Evolutionary conservation across 2,797 vertebrate species (phyloP).

Genomic region (Glyptemys insculpta): DNA sequence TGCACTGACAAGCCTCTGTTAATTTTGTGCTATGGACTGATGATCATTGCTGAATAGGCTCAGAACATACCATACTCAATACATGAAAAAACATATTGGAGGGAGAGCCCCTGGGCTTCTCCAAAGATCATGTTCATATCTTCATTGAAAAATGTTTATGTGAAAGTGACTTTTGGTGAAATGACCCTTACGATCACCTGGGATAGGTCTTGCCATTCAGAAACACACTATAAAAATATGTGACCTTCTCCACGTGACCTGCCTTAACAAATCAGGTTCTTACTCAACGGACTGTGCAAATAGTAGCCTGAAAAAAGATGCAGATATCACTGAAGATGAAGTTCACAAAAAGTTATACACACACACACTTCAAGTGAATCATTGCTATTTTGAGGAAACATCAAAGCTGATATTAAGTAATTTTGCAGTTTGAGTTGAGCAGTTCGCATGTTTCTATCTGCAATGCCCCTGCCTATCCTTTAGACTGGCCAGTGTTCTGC

Average conservation of each 20-base stretch:
- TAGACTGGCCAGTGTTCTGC: not conserved
- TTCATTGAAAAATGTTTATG: not conserved
- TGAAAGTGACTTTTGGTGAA: not conserved
- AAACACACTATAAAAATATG: not conserved
- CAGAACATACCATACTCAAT: not conserved
- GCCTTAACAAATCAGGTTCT: not conserved
- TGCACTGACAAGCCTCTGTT: not conserved
- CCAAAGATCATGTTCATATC: not conserved
- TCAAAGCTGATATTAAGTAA: not conserved
- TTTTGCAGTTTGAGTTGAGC: not conserved
- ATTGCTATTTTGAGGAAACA: not conserved
- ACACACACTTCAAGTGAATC: not conserved
- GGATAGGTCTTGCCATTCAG: not conserved
- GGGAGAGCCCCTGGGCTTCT: not conserved
- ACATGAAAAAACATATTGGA: not conserved
- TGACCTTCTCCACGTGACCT: not conserved
- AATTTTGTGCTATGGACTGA: not conserved
- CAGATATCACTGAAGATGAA: not conserved
- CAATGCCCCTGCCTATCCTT: not conserved
- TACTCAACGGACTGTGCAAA: not conserved
- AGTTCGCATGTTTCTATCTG: not conserved
- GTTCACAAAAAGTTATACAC: not conserved
- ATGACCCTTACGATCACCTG: not conserved
- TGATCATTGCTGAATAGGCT: not conserved
- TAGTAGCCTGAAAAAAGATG: not conserved